phyloP scores from a whole-genome alignment of 2,888 invertebrate species.

The Acanthoscelides obtectus region DNA sequence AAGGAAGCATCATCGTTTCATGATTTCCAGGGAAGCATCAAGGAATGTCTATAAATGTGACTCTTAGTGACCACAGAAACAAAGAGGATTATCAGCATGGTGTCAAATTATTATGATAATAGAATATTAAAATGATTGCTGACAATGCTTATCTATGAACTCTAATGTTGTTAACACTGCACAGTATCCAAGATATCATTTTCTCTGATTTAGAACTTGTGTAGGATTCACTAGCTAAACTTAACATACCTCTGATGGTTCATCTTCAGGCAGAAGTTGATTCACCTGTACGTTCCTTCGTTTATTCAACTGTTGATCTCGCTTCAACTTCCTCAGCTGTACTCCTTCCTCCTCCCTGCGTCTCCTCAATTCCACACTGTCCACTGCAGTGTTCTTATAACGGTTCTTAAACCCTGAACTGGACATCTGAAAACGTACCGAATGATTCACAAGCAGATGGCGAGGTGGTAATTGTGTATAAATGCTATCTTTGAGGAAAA shows the following conservation, averaged over 20 bases:
- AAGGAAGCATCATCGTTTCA: no score
- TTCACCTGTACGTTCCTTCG: constrained; percentile 72
- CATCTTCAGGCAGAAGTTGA: constrained; percentile 42
- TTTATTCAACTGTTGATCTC: constrained; percentile 92
- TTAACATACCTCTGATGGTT: constrained; percentile 43
- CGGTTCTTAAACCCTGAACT: constrained; percentile 79
- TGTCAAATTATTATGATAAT: no score
- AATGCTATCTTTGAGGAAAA: background rate
- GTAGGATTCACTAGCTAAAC: background rate
- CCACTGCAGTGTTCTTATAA: constrained; percentile 90
- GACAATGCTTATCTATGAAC: no score
- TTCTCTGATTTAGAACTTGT: background rate
- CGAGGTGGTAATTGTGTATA: background rate
- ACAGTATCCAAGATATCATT: no score
- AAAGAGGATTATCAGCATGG: no score
- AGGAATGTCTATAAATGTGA: no score
- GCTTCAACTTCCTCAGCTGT: constrained; percentile 89
- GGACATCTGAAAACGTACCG: constrained; percentile 61
- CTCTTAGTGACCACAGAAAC: no score
- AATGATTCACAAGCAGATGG: background rate
- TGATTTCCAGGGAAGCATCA: no score
- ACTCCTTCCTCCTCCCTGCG: constrained; percentile 95
- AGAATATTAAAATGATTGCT: no score
- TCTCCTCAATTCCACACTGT: constrained; percentile 86
- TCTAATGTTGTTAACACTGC: no score